Evolutionary conservation across 2,113 vertebrate species (phyloP).

Genomic region (Electrona antarctica): DNA sequence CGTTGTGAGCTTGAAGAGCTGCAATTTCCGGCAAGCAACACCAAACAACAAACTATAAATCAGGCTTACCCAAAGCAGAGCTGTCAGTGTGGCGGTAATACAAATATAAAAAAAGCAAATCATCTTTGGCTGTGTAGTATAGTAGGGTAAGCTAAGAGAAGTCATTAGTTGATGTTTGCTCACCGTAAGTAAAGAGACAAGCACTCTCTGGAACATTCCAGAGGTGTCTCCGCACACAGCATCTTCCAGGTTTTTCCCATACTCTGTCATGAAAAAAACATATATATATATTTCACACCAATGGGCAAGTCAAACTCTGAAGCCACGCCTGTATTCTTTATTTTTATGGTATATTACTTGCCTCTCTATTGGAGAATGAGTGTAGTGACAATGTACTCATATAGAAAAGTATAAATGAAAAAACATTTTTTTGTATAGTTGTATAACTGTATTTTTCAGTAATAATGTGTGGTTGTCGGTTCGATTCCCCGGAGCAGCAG

Average conservation of each 20-base stretch:
- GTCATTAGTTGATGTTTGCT: slow-evolving; percentile 40
- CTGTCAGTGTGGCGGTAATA: no score
- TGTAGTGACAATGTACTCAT: background rate
- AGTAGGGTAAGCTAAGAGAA: background rate
- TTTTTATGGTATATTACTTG: no score
- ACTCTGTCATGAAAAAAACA: slow-evolving; percentile 74
- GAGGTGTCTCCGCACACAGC: slow-evolving; percentile 90
- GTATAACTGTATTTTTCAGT: no score
- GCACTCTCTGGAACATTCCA: slow-evolving; percentile 90
- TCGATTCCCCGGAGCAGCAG: no score
- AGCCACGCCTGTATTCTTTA: background rate
- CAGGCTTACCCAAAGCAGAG: no score
- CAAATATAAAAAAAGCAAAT: no score
- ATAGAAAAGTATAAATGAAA: background rate
- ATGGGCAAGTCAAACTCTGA: background rate
- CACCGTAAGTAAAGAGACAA: slow-evolving; percentile 91
- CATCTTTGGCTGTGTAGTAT: no score
- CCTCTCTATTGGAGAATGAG: no score
- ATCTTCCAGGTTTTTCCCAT: slow-evolving; percentile 83
- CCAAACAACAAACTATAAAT: no score
- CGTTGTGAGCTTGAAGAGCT: no score
- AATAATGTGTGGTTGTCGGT: no score
- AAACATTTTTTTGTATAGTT: background rate
- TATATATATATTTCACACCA: background rate
- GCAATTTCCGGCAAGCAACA: no score